Conservation (phyloP, 2,797 vertebrate genomes). For the Pelobates cultripes region DNA sequence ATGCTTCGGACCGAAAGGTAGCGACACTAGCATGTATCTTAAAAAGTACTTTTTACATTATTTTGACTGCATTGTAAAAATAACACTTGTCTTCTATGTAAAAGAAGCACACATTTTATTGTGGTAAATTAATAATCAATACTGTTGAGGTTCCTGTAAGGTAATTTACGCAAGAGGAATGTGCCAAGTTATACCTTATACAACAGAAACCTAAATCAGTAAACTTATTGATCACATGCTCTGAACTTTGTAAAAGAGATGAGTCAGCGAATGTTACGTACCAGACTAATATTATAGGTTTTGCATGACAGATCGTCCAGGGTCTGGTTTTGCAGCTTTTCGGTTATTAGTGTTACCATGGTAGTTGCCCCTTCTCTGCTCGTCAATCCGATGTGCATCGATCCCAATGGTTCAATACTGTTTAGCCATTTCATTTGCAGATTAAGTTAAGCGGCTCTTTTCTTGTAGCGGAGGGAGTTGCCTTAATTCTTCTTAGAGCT, state of each 20-base stretch:
- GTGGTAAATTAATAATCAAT: too few species aligned
- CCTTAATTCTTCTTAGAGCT: slow-evolving; percentile 57
- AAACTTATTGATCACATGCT: neutral
- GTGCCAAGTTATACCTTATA: neutral
- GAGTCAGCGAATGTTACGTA: slow-evolving; percentile 59
- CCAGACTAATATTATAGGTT: slow-evolving; percentile 67
- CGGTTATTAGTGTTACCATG: slow-evolving; percentile 81
- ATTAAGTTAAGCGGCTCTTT: slow-evolving; percentile 49
- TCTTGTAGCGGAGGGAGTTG: slow-evolving; percentile 24
- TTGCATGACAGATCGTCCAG: slow-evolving; percentile 73
- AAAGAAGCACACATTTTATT: too few species aligned
- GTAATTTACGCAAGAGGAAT: neutral
- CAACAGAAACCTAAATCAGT: neutral
- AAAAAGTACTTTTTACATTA: too few species aligned
- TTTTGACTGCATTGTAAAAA: too few species aligned
- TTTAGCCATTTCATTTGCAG: slow-evolving; percentile 55
- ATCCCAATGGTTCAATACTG: slow-evolving; percentile 57
- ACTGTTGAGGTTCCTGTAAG: too few species aligned
- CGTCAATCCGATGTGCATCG: slow-evolving; percentile 57
- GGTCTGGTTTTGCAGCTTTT: slow-evolving; percentile 79
- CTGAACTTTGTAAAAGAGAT: neutral
- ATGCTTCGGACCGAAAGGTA: too few species aligned
- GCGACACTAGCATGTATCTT: too few species aligned
- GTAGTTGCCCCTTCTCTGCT: slow-evolving; percentile 63
- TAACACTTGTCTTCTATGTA: too few species aligned